Evolutionary conservation across 2,113 vertebrate genomes (phyloP).

Genomic region (Rostratula benghalensis): DNA sequence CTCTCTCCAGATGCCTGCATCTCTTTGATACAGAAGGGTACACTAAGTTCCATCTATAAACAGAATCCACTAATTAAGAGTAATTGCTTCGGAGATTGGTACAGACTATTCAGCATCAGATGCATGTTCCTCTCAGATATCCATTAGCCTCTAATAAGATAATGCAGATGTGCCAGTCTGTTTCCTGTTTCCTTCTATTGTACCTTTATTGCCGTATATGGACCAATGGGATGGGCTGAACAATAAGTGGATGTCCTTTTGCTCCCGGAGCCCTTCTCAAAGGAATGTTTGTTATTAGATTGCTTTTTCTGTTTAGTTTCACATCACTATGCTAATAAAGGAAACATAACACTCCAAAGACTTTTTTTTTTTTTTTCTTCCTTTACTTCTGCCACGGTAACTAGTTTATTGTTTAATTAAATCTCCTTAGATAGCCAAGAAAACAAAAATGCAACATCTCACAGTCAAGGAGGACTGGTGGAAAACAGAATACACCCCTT

Average conservation of each 20-base stretch:
- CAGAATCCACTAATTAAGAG: conserved; percentile 84
- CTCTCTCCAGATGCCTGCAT: conserved; percentile 77
- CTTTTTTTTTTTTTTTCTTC: neutral
- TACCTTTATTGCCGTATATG: conserved; percentile 83
- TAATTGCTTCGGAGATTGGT: conserved; percentile 83
- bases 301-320: conserved; percentile 81
- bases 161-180: conserved; percentile 83
- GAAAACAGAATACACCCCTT: neutral
- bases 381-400: conserved; percentile 12
- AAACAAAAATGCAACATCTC: conserved; percentile 48
- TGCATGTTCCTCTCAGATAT: conserved; percentile 83
- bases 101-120: conserved; percentile 81
- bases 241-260: conserved; percentile 87
- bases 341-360: conserved; percentile 74
- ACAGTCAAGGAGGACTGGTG: neutral
- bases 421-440: conserved; percentile 25
- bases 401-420: conserved; percentile 72
- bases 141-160: conserved; percentile 86
- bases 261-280: conserved; percentile 81
- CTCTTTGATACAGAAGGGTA: conserved; percentile 79
- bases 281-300: conserved; percentile 85
- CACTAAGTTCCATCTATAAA: conserved; percentile 83
- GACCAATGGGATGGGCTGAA: conserved; percentile 83
- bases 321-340: conserved; percentile 79
- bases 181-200: conserved; percentile 88